Conservation (phyloP, 2,113 vertebrate species). For the Pseudonaja textilis region DNA sequence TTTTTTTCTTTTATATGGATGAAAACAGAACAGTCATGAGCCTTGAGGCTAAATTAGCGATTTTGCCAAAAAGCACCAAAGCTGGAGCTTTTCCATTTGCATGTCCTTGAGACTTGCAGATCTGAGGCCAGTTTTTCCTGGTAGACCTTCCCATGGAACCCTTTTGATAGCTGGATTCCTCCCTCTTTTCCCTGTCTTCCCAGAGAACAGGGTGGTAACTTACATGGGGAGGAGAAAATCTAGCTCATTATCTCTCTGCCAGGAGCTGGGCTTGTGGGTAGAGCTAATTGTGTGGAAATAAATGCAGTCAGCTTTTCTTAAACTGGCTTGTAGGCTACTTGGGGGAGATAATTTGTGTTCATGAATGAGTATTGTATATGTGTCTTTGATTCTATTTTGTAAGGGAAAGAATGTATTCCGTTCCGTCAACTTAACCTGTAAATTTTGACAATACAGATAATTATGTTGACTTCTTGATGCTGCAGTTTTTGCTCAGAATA, state of each 20-base stretch:
- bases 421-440: neutral
- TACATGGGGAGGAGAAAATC: slow-evolving; percentile 65
- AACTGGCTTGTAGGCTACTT: slow-evolving; percentile 63
- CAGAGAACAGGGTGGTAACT: slow-evolving; percentile 63
- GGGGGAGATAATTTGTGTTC: slow-evolving; percentile 35
- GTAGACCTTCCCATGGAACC: slow-evolving; percentile 60
- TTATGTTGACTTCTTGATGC: neutral
- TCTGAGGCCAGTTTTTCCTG: slow-evolving; percentile 66
- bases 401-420: neutral
- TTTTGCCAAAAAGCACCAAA: slow-evolving; percentile 56
- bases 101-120: slow-evolving; percentile 63
- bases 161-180: slow-evolving; percentile 63
- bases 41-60: slow-evolving; percentile 45
- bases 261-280: slow-evolving; percentile 64
- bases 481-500: neutral
- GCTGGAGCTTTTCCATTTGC: slow-evolving; percentile 52
- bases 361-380: neutral
- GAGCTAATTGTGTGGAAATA: slow-evolving; percentile 68
- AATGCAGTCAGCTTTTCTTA: slow-evolving; percentile 68
- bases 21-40: slow-evolving; percentile 56
- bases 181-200: slow-evolving; percentile 58
- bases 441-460: too few relatives aligned
- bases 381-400: neutral
- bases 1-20: slow-evolving; percentile 50
- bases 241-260: slow-evolving; percentile 67